Evolutionary conservation across 2,113 vertebrate species (phyloP), one percentile per base, ranked within the genome.

Genomic region (Tachuris rubrigastra): DNA sequence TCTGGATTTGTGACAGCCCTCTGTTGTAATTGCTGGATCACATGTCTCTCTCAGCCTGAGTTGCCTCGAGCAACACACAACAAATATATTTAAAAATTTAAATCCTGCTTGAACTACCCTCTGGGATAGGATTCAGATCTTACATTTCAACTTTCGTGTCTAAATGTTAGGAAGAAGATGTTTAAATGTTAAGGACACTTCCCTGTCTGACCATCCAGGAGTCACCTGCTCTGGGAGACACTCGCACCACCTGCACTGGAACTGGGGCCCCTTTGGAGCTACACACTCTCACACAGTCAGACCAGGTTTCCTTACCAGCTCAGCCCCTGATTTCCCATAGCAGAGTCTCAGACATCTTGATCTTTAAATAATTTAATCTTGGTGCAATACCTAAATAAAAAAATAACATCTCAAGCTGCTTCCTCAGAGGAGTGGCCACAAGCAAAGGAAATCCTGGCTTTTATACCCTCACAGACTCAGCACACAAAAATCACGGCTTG

Each of bases 251-350:
- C 33, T 46, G 33, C 37, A 5, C 19, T 46, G 33, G 12, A 15
- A 17, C 16, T 24, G 28, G n/a, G 10, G 12, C 10, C 60, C 3
- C 28, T 52, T 44, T 18, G 35, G 12, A 60, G 33, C 52, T 46
- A 13, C 28, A 6, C 27, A 6, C 27, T 30, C 4, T 33, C 31
- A 42, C 6, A 46, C 13, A 75, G 9, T 25, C 0, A 0, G 5
- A 39, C 9, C 12, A 60, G 7, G 7, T 59, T 39, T 82, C 44
- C 16, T 60, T 16, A 28, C 37, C 1, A 8, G 37, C 59, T 39
- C 16, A 17, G 24, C 17, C 16, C 25, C 16, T 15, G 11, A 7
- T 62, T 62, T 62, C 35, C 15, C 10, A 42, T 23, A 10, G 39
- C 28, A 65, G 28, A 65, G 27, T 42, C 28, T 44, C 28, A 82